Base-by-base conservation (phyloP, 2,888 invertebrate species). In the Andrena bicolor region DNA sequence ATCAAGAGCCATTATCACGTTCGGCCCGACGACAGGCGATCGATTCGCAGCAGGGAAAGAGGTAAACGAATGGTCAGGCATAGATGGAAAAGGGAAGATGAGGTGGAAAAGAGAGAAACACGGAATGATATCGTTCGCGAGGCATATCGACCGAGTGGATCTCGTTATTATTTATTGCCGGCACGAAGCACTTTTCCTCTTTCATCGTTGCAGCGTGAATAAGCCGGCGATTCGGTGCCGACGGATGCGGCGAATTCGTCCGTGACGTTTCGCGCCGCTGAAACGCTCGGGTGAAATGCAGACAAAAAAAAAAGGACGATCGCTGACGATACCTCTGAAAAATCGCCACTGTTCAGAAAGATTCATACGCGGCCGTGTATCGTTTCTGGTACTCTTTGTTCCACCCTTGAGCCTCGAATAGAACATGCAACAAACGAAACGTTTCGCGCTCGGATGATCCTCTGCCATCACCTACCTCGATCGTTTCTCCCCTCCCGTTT, bases 81-180 rank as follows among this genome's bases (percentile, higher is more conserved):
- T 58, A 53, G 13, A 76, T n/a, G 56, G 23, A 23, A 23, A 58
- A 23, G 35, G 60, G 23, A 56, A 41, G n/a, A 41, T n/a, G 49
- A 48, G 51, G 70, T 13, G 49, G 35, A 32, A 30, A 7, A 48
- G 49, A 23, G 56, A 41, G n/a, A 48, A 49, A 65, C 13, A 26
- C 23, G 58, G 53, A 72, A 80, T 75, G 84, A 80, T 88, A 88
- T 85, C 88, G 85, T 76, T 88, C 73, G 78, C 77, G 79, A 79
- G 69, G 73, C 80, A 71, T 76, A 86, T 88, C 88, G 86, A 82
- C 80, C 84, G 84, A 71, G 71, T 68, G 83, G 82, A 86, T 84
- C 80, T 81, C 82, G 88, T 86, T 86, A 88, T 87, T 87, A 87
- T 87, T 87, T 87, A 87, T 87, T 86, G 88, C 87, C 82, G 63